phyloP scores from a whole-genome alignment of 37 sponge, comb jelly and placozoan species.

The Spongia lamella region DNA sequence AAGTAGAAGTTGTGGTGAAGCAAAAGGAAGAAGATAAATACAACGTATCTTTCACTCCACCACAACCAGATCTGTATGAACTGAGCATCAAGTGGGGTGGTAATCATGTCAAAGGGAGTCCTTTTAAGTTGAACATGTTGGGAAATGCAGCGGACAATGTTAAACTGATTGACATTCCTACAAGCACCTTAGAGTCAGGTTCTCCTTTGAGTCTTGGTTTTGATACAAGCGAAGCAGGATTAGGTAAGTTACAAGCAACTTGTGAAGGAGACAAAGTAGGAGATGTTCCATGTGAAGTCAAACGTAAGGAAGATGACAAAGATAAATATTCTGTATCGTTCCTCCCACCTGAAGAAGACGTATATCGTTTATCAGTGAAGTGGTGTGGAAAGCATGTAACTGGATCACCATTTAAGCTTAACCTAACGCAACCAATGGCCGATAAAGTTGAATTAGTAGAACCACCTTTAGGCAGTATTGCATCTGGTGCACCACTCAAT shows the following conservation, averaged over 20 bases:
- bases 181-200: slow-evolving; percentile 21
- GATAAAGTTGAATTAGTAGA: slow-evolving; percentile 26
- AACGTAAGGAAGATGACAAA: slow-evolving; percentile 9
- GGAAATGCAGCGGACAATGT: slow-evolving; percentile 47
- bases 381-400: slow-evolving; percentile 46
- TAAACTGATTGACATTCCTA: slow-evolving; percentile 27
- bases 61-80: slow-evolving; percentile 51
- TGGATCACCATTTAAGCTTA: slow-evolving; percentile 65
- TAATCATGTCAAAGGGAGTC: slow-evolving; percentile 61
- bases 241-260: slow-evolving; percentile 41
- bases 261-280: slow-evolving; percentile 63
- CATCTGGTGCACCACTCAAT: slow-evolving; percentile 18
- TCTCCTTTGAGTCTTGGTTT: slow-evolving; percentile 21
- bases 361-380: slow-evolving; percentile 38
- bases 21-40: slow-evolving; percentile 44
- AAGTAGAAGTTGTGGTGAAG: slow-evolving; percentile 56
- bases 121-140: slow-evolving; percentile 59
- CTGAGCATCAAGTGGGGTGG: slow-evolving; percentile 60
- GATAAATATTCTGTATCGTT: slow-evolving; percentile 25
- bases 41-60: slow-evolving; percentile 41
- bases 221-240: slow-evolving; percentile 67
- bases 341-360: slow-evolving; percentile 33
- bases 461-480: neutral
- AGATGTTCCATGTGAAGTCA: slow-evolving; percentile 13
- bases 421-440: slow-evolving; percentile 33